Conservation (phyloP, 1,140 invertebrate species). For the Drosophila busckii region DNA sequence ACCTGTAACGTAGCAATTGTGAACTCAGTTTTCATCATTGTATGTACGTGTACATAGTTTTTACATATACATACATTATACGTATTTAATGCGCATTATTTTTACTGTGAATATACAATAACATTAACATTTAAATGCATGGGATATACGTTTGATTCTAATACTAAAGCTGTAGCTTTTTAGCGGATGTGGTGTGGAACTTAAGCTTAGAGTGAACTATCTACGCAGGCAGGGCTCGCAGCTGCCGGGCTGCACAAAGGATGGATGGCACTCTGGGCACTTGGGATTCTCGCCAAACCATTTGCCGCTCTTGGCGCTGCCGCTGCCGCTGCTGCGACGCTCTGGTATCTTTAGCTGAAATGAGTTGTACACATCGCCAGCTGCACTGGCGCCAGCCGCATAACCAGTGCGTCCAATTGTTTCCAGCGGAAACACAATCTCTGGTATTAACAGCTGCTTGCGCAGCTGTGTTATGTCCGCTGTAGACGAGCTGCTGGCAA, state of each 20-base stretch:
- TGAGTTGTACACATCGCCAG: conserved; percentile 80
- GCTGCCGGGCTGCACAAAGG: conserved; percentile 81
- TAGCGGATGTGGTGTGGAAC: conserved; percentile 8
- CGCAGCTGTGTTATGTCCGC: conserved; percentile 66
- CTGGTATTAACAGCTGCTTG: conserved; percentile 79
- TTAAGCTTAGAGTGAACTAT: conserved; percentile 44
- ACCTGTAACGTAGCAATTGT: conserved; percentile 32
- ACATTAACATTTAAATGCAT: conserved; percentile 72
- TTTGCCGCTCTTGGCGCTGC: conserved; percentile 35
- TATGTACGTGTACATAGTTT: conserved; percentile 25
- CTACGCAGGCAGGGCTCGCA: conserved; percentile 81
- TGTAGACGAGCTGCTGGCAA: conserved; percentile 17
- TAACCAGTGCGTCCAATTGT: conserved; percentile 81
- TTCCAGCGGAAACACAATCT: conserved; percentile 81
- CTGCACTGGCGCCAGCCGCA: conserved; percentile 50
- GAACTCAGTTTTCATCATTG: conserved; percentile 11
- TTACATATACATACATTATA: too few species aligned
- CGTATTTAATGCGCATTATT: conserved; percentile 44
- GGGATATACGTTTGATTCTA: conserved; percentile 38
- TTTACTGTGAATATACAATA: conserved; percentile 66
- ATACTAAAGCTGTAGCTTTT: conserved; percentile 39
- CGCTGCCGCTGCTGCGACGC: conserved; percentile 51
- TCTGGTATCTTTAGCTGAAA: conserved; percentile 81
- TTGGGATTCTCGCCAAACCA: conserved; percentile 82
- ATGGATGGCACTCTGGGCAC: conserved; percentile 82